A percentile compares a stretch with the other conserved stretches of the same genome.
Evolutionary conservation across 2,888 invertebrate species (phyloP).

Genomic region (Malachius bipustulatus): DNA sequence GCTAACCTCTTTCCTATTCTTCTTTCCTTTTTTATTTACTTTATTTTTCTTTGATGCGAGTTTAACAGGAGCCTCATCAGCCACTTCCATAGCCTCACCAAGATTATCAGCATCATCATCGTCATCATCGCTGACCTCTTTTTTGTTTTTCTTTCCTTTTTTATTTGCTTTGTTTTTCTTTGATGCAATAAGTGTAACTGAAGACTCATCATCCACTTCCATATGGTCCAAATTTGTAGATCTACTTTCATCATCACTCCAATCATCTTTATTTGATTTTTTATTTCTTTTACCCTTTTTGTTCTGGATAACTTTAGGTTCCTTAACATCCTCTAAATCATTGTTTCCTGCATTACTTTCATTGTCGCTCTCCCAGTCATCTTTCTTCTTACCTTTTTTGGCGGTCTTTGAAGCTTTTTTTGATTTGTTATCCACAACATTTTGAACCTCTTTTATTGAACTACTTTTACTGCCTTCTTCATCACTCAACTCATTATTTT

Average conservation of each 20-base stretch:
- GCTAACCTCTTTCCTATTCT: constrained; percentile 15
- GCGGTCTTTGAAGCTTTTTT: constrained; percentile 22
- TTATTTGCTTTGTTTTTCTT: constrained; percentile 35
- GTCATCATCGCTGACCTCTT: constrained; percentile 29
- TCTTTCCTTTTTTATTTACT: constrained; percentile 11
- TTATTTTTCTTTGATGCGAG: constrained; percentile 11
- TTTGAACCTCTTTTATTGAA: constrained; percentile 35
- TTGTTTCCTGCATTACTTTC: constrained; percentile 9
- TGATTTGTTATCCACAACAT: constrained; percentile 20
- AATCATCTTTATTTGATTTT: constrained; percentile 21
- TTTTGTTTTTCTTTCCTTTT: constrained; percentile 12
- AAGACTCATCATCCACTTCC: constrained; percentile 34
- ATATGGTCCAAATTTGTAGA: constrained; percentile 22
- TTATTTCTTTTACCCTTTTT: constrained; percentile 18
- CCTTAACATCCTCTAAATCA: constrained; percentile 10
- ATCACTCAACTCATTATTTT: constrained; percentile 30
- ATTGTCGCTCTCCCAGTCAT: constrained; percentile 28
- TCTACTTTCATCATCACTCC: constrained; percentile 23
- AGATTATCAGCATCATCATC: constrained; percentile 9
- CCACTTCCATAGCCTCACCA: constrained; percentile 12
- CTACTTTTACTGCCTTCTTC: constrained; percentile 20
- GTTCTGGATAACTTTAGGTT: neutral
- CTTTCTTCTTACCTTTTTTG: constrained; percentile 26
- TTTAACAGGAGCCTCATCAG: constrained; percentile 13
- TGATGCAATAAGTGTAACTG: constrained; percentile 35